These are phyloP conservation scores for Upupa epops DNA, from an alignment of 2,113 vertebrate species.

Conservation along the genomic window DNA sequence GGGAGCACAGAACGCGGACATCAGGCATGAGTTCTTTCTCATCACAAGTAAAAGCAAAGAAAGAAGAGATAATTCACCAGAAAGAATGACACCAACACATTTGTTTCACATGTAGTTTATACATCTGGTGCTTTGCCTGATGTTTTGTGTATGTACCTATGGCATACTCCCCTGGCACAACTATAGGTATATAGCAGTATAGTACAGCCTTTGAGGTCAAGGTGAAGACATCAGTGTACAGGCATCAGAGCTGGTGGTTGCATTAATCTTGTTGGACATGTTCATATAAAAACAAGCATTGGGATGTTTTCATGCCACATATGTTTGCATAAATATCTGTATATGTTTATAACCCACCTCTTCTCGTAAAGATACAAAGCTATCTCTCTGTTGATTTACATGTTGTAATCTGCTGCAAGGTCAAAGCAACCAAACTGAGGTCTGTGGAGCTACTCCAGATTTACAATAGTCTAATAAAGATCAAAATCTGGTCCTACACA, in stretches of 20 bases:
- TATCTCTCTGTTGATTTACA: conserved; percentile 31
- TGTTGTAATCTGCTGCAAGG: conserved; percentile 18
- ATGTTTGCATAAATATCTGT: conserved; percentile 36
- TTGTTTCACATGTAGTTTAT: background rate
- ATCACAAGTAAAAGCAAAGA: rapidly evolving
- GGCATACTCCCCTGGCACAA: background rate
- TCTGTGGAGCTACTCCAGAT: conserved; percentile 59
- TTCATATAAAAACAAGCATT: background rate
- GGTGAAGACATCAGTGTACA: background rate
- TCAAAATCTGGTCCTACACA: conserved; percentile 53
- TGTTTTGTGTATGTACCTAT: background rate
- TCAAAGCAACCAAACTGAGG: conserved; percentile 39
- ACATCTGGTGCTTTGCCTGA: background rate
- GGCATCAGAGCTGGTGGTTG: background rate
- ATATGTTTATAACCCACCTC: conserved; percentile 1
- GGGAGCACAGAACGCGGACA: background rate
- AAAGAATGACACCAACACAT: background rate
- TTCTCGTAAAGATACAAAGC: conserved; percentile 15
- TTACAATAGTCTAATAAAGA: conserved; percentile 53
- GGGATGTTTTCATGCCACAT: background rate
- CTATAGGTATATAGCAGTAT: background rate
- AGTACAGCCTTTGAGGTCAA: background rate
- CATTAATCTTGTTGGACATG: background rate
- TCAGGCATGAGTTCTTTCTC: background rate
- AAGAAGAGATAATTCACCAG: rapidly evolving